Percentiles rank a stretch among this genome's conserved stretches.
phyloP scores from a whole-genome alignment of 2,888 invertebrate species.

The Luperina nickerlii region DNA sequence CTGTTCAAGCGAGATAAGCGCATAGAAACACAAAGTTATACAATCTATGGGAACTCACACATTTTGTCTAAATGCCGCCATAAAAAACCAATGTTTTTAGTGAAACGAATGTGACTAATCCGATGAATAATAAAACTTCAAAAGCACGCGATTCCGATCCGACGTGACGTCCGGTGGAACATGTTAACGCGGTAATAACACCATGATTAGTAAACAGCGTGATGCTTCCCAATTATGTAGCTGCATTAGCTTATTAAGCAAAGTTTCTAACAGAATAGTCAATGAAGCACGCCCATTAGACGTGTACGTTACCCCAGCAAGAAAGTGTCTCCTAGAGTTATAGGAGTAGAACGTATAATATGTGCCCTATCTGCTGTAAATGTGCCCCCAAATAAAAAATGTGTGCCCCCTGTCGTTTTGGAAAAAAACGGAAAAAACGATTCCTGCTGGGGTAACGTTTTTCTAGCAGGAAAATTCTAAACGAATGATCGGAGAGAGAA shows the following conservation, averaged over 20 bases:
- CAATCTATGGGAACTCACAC: slow-evolving; percentile 38
- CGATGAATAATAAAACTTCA: slow-evolving; percentile 52
- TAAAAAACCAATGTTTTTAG: slow-evolving; percentile 52
- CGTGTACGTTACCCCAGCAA: too few species aligned
- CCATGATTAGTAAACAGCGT: slow-evolving; percentile 60
- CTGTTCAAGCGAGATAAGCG: slow-evolving; percentile 22
- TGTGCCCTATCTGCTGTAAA: too few species aligned
- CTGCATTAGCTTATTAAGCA: slow-evolving; percentile 68
- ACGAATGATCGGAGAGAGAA: too few species aligned
- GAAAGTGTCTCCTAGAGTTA: too few species aligned
- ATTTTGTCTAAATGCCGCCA: slow-evolving; percentile 17
- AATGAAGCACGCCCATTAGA: slow-evolving; percentile 71
- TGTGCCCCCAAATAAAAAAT: too few species aligned
- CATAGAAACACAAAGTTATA: slow-evolving; percentile 7
- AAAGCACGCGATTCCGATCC: slow-evolving; percentile 37
- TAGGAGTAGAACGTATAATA: too few species aligned
- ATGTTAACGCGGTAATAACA: slow-evolving; percentile 47
- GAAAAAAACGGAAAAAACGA: too few species aligned
- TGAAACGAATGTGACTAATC: slow-evolving; percentile 54
- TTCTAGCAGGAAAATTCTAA: too few species aligned
- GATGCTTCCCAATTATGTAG: slow-evolving; percentile 52
- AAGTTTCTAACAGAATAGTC: slow-evolving; percentile 72
- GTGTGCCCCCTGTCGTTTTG: too few species aligned
- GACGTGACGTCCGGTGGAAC: slow-evolving; percentile 46
- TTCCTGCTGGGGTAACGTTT: too few species aligned